Evolutionary conservation across 2,797 vertebrate genomes (phyloP), one percentile per base, ranked within the genome.

Genomic region (Rhinoraja longicauda): DNA sequence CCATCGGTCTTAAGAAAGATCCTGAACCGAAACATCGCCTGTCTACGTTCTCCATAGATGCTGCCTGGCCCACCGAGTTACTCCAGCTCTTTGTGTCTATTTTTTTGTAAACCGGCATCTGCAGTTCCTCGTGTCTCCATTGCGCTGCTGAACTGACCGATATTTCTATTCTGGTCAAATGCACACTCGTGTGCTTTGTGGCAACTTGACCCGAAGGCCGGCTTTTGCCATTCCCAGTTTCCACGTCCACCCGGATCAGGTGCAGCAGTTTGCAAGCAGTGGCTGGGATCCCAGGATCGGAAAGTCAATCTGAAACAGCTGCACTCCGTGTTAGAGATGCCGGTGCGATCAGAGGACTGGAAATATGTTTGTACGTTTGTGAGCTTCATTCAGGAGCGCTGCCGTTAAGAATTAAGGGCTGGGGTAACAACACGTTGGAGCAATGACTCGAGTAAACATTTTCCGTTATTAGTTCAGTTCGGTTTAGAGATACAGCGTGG

Each of bases 231-330:
- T 39, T 81, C 39, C 78, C 10, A 9, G 39, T 1, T 24, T 39
- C 45, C 39, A 29, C 1, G 29, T 26, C 6, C 29, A 76, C 26
- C 73, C 78, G 39, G 78, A 81, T 81, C 39, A 81, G 21, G 45
- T 53, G 45, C 78, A 45, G 17, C 39, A 19, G 4, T 32, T 39
- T 78, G 13, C 19, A 36, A 36, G 76, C 76, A 17, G 7, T 78
- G 76, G 15, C 13, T 78, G 76, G 17, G 78, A 21, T 81, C 19
- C 0, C 78, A 53, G 24, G 39, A 39, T 8, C 21, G 39, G 17
- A 81, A 81, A 81, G 78, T 39, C 45, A 81, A 45, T 81, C 81
- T 81, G 36, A 81, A 78, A 8, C 78, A 81, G 78, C 39, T 53
- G 39, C 45, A 39, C 39, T 81, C 78, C 1, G 39, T 4, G 36